These are phyloP conservation scores for Opisthograptis luteolata DNA, from an alignment of 2,888 invertebrate species.

Conservation along the genomic window DNA sequence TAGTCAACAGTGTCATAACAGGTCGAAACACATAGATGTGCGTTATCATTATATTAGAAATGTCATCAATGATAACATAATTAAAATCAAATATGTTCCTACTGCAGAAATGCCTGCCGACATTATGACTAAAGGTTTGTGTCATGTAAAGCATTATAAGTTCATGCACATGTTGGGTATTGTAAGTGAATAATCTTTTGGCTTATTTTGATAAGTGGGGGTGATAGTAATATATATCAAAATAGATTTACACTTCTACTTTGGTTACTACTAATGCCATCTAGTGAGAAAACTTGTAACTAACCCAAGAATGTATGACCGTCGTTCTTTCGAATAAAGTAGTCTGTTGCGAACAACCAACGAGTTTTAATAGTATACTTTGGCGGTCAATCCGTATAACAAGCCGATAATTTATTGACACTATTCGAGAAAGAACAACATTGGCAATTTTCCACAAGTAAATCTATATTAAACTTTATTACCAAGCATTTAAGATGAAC, in stretches of 20 bases:
- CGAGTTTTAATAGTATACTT: too few species aligned
- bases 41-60: background rate
- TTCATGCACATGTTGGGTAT: background rate
- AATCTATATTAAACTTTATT: conserved; percentile 24
- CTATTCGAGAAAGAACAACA: conserved; percentile 27
- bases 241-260: too few species aligned
- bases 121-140: background rate
- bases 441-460: conserved; percentile 6
- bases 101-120: background rate
- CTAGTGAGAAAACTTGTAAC: too few species aligned
- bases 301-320: too few species aligned
- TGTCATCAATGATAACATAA: background rate
- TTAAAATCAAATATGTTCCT: background rate
- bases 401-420: conserved; percentile 33
- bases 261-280: too few species aligned
- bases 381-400: conserved; percentile 15
- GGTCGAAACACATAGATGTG: background rate
- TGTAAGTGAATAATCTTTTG: too few species aligned
- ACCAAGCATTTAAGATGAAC: conserved; percentile 11
- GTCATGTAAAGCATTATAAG: background rate
- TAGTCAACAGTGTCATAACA: background rate
- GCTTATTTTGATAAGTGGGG: too few species aligned
- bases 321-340: too few species aligned
- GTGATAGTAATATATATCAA: too few species aligned
- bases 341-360: too few species aligned